Conservation (phyloP, 2,797 vertebrate species). For the Gila robusta region DNA sequence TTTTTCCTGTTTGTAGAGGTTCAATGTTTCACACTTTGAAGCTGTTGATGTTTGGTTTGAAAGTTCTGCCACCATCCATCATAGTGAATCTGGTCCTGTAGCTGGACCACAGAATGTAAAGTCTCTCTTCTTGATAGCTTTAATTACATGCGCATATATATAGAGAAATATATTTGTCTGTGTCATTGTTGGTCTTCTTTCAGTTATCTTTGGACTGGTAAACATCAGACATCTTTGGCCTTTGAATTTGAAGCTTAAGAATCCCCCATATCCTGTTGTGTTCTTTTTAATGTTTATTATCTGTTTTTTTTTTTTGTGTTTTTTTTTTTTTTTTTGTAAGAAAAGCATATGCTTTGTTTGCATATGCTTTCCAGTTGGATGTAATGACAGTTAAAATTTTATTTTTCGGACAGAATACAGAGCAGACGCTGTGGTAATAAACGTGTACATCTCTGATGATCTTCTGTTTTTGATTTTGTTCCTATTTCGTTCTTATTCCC, state of each 20-base stretch:
- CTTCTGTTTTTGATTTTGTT: conserved; percentile 47
- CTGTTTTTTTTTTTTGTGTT: neutral
- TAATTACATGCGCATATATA: conserved; percentile 63
- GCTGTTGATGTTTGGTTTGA: conserved; percentile 28
- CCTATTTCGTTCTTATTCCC: neutral
- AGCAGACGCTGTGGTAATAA: conserved; percentile 66
- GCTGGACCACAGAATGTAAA: conserved; percentile 79
- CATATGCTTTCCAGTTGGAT: conserved; percentile 51
- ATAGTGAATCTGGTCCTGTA: conserved; percentile 64
- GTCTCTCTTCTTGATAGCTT: conserved; percentile 62
- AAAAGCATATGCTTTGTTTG: conserved; percentile 64
- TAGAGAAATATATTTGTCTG: conserved; percentile 72
- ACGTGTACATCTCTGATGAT: conserved; percentile 56
- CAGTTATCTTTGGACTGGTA: conserved; percentile 62
- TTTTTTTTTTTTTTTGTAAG: conserved; percentile 72
- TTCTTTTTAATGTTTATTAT: conserved; percentile 74
- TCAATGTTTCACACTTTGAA: conserved; percentile 4
- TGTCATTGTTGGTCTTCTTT: conserved; percentile 55
- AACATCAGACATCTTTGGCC: conserved; percentile 68
- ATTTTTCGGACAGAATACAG: conserved; percentile 65
- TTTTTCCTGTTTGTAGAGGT: conserved; percentile 1
- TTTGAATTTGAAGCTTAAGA: conserved; percentile 63
- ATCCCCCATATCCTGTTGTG: conserved; percentile 67
- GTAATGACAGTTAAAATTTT: conserved; percentile 50
- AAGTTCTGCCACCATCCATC: conserved; percentile 65